Percentiles rank a stretch among this genome's conserved stretches.
Evolutionary conservation across 2,797 vertebrate species (phyloP).

Genomic region (Choloepus didactylus): DNA sequence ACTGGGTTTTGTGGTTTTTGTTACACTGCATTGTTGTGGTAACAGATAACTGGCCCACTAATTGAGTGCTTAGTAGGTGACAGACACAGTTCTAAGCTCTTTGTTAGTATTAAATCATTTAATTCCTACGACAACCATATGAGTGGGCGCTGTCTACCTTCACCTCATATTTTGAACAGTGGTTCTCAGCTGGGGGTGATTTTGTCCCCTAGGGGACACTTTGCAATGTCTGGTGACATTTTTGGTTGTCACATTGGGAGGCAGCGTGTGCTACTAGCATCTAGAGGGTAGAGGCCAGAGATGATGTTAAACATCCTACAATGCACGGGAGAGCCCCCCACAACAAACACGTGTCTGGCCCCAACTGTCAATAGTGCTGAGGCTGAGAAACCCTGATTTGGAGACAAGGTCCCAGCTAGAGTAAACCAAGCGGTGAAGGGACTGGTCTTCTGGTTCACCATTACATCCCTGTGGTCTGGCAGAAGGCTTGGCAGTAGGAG

Average conservation of each 20-base stretch:
- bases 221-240: not conserved
- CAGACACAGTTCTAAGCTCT: not conserved
- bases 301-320: too few relatives aligned
- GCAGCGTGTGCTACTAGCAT: not conserved
- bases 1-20: not conserved
- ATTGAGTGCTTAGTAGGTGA: not conserved
- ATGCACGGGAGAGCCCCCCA: not conserved
- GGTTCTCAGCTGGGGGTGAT: not conserved
- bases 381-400: not conserved
- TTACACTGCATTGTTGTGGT: not conserved
- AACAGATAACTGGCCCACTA: not conserved
- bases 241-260: not conserved
- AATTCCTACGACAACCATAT: not conserved
- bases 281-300: not conserved
- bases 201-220: not conserved
- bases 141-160: too few relatives aligned
- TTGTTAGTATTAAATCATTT: not conserved
- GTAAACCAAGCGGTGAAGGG: not conserved
- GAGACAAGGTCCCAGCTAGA: not conserved
- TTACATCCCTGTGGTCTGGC: not conserved
- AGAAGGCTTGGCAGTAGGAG: not conserved
- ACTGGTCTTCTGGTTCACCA: not conserved
- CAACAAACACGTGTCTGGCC: not conserved
- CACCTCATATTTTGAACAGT: not conserved
- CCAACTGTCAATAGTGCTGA: not conserved